These are phyloP conservation scores for Corticium candelabrum DNA, from an alignment of 37 sponge, comb jelly and placozoan genomes.

Conservation along the genomic window DNA sequence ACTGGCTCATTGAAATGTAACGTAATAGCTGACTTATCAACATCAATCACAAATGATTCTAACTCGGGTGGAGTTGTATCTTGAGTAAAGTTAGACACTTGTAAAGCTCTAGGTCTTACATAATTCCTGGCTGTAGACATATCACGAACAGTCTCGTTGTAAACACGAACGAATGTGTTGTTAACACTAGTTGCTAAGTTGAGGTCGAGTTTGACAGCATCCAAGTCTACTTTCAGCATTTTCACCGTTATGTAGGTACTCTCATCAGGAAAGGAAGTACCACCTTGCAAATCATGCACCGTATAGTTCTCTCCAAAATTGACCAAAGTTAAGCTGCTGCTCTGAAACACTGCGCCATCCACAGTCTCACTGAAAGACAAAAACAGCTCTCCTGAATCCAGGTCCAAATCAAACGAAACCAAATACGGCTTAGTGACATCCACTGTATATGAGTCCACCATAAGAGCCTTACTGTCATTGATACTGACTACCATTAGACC, in stretches of 20 bases:
- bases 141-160: conserved; percentile 22
- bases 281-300: not conserved
- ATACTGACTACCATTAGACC: conserved; percentile 37
- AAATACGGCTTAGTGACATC: conserved; percentile 61
- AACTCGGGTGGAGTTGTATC: conserved; percentile 72
- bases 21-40: conserved; percentile 35
- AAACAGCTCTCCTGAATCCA: conserved; percentile 31
- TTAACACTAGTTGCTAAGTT: conserved; percentile 34
- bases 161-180: conserved; percentile 60
- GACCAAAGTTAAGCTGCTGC: too few species aligned
- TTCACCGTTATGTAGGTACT: not conserved
- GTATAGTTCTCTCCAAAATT: not conserved
- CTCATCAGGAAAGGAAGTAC: not conserved
- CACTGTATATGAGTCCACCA: conserved; percentile 26
- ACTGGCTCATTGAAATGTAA: conserved; percentile 83
- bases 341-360: not conserved
- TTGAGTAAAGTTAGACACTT: conserved; percentile 39
- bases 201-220: not conserved
- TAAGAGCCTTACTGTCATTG: conserved; percentile 37
- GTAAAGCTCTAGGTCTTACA: conserved; percentile 17
- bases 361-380: conserved; percentile 78
- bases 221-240: not conserved
- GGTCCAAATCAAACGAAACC: conserved; percentile 46
- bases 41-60: conserved; percentile 35
- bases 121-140: conserved; percentile 38